Evolutionary conservation across 2,113 vertebrate species (phyloP).

Genomic region (Equus quagga): DNA sequence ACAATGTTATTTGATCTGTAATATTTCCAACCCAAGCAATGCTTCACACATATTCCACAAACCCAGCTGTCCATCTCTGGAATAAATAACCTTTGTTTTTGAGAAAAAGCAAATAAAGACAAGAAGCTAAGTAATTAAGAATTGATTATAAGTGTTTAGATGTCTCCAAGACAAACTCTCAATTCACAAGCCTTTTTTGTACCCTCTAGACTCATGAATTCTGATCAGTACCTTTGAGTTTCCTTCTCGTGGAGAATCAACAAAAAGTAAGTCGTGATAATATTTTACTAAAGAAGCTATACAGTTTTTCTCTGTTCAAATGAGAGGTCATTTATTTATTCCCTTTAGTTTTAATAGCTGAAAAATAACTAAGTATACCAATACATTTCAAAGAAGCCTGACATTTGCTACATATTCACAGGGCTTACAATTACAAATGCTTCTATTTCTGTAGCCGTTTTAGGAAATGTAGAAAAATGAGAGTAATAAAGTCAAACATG

Average conservation of each 20-base stretch:
- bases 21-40: neutral
- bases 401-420: neutral
- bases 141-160: slow-evolving; percentile 28
- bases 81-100: slow-evolving; percentile 64
- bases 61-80: neutral
- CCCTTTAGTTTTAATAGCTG: neutral
- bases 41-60: slow-evolving; percentile 40
- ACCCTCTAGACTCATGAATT: neutral
- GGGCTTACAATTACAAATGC: neutral
- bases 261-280: neutral
- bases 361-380: neutral
- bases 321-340: neutral
- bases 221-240: neutral
- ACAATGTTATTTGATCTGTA: slow-evolving; percentile 54
- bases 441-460: neutral
- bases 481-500: neutral
- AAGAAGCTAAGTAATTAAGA: slow-evolving; percentile 63
- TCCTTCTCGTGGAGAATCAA: neutral
- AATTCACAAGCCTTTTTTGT: neutral
- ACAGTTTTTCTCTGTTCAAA: neutral
- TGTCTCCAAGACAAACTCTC: slow-evolving; percentile 29
- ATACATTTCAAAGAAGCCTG: slow-evolving; percentile 7
- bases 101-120: slow-evolving; percentile 59
- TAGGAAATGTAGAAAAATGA: neutral
- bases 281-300: neutral